Evolutionary conservation across 2,797 vertebrate species (phyloP).

Genomic region (Megalops cyprinoides): DNA sequence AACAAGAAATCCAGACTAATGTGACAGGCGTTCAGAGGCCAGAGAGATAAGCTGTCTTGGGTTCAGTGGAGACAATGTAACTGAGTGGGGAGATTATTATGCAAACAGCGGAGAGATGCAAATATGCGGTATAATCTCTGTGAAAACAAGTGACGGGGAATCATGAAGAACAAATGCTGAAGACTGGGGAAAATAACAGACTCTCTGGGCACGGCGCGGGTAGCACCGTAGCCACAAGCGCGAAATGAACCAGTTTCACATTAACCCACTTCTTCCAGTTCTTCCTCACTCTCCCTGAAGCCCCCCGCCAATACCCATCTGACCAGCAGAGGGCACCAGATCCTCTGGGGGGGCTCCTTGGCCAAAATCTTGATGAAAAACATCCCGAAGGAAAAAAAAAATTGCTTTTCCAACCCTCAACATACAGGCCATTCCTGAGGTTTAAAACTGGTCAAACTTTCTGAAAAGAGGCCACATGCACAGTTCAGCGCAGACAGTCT

Average conservation of each 20-base stretch:
- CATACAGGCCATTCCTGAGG: background rate
- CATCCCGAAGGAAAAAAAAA: background rate
- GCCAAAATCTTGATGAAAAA: background rate
- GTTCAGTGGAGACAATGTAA: background rate
- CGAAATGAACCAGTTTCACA: background rate
- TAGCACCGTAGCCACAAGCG: background rate
- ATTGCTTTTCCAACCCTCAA: background rate
- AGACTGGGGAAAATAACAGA: constrained; percentile 10
- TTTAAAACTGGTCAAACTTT: background rate
- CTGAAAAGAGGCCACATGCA: background rate
- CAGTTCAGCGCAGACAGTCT: no score
- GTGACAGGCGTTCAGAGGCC: background rate
- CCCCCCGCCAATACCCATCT: no score
- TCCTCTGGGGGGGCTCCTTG: background rate
- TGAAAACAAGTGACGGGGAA: background rate
- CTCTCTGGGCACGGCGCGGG: background rate
- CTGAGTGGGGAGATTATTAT: background rate
- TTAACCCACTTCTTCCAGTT: no score
- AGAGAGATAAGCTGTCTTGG: background rate
- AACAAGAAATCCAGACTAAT: background rate
- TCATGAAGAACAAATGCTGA: background rate
- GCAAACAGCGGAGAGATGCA: constrained; percentile 12
- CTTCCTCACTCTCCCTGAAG: background rate
- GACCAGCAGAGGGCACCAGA: background rate
- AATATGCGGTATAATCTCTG: constrained; percentile 1